These are phyloP conservation scores for Gasterosteus aculeatus DNA, from an alignment of 2,113 vertebrate species.

Conservation along the genomic window DNA sequence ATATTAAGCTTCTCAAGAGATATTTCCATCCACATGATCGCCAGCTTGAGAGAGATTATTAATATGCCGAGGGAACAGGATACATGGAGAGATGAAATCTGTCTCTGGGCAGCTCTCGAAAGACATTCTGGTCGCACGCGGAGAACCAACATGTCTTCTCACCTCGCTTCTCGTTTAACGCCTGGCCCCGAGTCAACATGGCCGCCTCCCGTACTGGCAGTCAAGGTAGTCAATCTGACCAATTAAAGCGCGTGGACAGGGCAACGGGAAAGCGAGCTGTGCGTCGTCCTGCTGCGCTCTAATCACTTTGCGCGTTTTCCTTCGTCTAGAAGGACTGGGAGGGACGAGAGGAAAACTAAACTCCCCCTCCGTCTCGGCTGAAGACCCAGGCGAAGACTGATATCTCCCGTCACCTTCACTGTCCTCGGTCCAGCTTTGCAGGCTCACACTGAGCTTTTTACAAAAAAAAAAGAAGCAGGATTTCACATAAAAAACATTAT, in stretches of 20 bases:
- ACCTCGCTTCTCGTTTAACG: slow-evolving; percentile 66
- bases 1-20: slow-evolving; percentile 38
- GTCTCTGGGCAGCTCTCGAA: slow-evolving; percentile 49
- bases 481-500: slow-evolving; percentile 37
- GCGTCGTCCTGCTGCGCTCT: slow-evolving; percentile 66
- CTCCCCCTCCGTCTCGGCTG: slow-evolving; percentile 31
- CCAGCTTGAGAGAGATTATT: slow-evolving; percentile 17
- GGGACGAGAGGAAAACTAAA: slow-evolving; percentile 48
- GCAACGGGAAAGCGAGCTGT: slow-evolving; percentile 38
- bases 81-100: slow-evolving; percentile 16
- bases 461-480: slow-evolving; percentile 16
- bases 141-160: slow-evolving; percentile 68
- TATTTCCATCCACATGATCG: slow-evolving; percentile 21
- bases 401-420: slow-evolving; percentile 62
- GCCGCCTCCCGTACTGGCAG: slow-evolving; percentile 62
- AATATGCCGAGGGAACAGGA: slow-evolving; percentile 21
- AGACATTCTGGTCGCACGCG: slow-evolving; percentile 50
- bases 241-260: slow-evolving; percentile 68
- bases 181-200: slow-evolving; percentile 73
- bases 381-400: slow-evolving; percentile 42
- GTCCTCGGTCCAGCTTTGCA: slow-evolving; percentile 43
- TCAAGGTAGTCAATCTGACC: slow-evolving; percentile 69
- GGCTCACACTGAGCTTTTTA: slow-evolving; percentile 43
- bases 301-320: slow-evolving; percentile 68
- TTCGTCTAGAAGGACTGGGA: slow-evolving; percentile 33